These are phyloP conservation scores for Sphaerophoria taeniata DNA, from an alignment of 2,888 invertebrate genomes.

Conservation along the genomic window DNA sequence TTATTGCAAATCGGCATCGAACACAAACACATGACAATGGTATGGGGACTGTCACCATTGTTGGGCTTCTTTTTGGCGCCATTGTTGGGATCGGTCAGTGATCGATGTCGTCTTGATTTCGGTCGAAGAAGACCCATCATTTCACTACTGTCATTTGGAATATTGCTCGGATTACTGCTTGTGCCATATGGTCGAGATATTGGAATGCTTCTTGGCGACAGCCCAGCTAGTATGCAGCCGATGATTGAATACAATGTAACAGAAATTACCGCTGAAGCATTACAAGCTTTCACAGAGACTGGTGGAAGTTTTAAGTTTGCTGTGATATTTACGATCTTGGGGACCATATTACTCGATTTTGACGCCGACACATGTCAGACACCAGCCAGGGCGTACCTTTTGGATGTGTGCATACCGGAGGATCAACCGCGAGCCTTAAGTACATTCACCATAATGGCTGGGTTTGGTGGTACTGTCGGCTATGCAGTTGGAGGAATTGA, in stretches of 20 bases:
- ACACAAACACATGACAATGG: slow-evolving; percentile 85
- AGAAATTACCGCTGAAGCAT: slow-evolving; percentile 76
- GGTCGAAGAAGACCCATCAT: slow-evolving; percentile 86
- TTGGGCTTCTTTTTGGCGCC: slow-evolving; percentile 82
- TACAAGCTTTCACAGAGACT: slow-evolving; percentile 60
- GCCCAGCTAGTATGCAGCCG: slow-evolving; percentile 70
- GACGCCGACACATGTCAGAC: slow-evolving; percentile 87
- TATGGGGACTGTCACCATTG: slow-evolving; percentile 83
- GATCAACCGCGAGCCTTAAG: slow-evolving; percentile 86
- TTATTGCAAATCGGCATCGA: slow-evolving; percentile 86
- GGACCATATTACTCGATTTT: slow-evolving; percentile 86
- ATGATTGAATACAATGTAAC: slow-evolving; percentile 71
- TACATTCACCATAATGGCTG: slow-evolving; percentile 87
- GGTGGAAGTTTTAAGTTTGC: slow-evolving; percentile 80
- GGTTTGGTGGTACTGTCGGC: slow-evolving; percentile 86
- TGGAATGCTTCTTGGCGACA: slow-evolving; percentile 84
- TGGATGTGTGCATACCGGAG: slow-evolving; percentile 86
- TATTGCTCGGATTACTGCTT: slow-evolving; percentile 84
- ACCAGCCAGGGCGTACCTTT: slow-evolving; percentile 86
- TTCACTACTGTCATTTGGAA: slow-evolving; percentile 84
- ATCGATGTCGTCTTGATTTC: slow-evolving; percentile 84
- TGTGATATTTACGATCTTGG: slow-evolving; percentile 85
- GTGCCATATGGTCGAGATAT: slow-evolving; percentile 86
- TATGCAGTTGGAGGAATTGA: slow-evolving; percentile 85
- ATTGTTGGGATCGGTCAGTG: slow-evolving; percentile 85